Percentiles rank a stretch among this genome's conserved stretches.
Conservation (phyloP, 2,888 invertebrate species). For the Drosophila hamatofila region DNA sequence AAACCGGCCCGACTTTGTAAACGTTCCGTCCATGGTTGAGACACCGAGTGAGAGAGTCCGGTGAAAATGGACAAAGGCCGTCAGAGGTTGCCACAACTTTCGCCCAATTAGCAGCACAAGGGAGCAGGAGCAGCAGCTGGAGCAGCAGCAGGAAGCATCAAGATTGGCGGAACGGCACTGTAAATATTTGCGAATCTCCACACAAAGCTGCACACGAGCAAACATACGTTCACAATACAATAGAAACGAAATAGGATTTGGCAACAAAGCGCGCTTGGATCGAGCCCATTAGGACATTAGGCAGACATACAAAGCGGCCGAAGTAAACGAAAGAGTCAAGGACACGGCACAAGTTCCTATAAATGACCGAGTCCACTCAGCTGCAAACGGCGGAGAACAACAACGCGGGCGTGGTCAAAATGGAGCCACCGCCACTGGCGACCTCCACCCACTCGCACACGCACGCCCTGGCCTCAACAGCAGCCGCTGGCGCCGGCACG, state of each 20-base stretch:
- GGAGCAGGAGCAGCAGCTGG: slow-evolving; percentile 12
- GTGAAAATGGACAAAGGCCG: slow-evolving; percentile 81
- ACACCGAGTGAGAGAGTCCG: slow-evolving; percentile 46
- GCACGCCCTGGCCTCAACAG: slow-evolving; percentile 63
- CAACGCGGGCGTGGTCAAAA: slow-evolving; percentile 85
- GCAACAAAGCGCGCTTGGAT: slow-evolving; percentile 63
- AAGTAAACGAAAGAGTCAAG: slow-evolving; percentile 22
- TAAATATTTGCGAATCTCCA: slow-evolving; percentile 69
- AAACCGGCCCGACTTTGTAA: slow-evolving; percentile 15
- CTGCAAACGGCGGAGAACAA: slow-evolving; percentile 85
- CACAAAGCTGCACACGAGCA: slow-evolving; percentile 40
- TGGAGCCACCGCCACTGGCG: slow-evolving; percentile 86
- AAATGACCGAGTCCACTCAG: slow-evolving; percentile 86
- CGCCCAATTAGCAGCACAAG: slow-evolving; percentile 76
- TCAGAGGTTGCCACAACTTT: slow-evolving; percentile 72
- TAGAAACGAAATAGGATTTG: slow-evolving; percentile 54
- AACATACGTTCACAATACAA: slow-evolving; percentile 43
- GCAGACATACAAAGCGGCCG: slow-evolving; percentile 20
- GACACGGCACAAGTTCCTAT: slow-evolving; percentile 50
- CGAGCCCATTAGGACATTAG: slow-evolving; percentile 66
- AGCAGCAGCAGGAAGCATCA: slow-evolving; percentile 4
- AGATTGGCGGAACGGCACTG: slow-evolving; percentile 48
- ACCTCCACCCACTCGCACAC: slow-evolving; percentile 84
- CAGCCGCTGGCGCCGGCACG: slow-evolving; percentile 59
- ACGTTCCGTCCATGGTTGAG: slow-evolving; percentile 72